A percentile compares a stretch with the other conserved stretches of the same genome.
These are phyloP conservation scores for Nibea coibor DNA, from an alignment of 2,113 vertebrate species.

Conservation along the genomic window DNA sequence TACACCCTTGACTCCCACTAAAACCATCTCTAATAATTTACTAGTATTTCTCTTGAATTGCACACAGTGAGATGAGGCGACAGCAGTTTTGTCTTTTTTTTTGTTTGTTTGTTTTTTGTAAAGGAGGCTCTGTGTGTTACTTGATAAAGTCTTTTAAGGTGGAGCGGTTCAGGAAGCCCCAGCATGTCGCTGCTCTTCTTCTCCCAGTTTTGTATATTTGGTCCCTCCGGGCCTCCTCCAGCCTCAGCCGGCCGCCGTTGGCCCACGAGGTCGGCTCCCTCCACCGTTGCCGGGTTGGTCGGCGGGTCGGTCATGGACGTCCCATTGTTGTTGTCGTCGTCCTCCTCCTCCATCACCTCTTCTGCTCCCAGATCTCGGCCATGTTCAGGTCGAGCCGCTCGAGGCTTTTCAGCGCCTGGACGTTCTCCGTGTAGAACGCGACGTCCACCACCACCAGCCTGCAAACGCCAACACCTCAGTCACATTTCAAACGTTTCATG, in stretches of 20 bases:
- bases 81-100: conserved; percentile 58
- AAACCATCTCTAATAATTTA: conserved; percentile 75
- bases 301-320: conserved; percentile 13
- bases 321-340: not conserved
- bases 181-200: not conserved
- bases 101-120: too few species aligned
- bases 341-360: conserved; percentile 89
- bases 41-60: conserved; percentile 79
- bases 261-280: not conserved
- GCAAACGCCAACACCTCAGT: conserved; percentile 2
- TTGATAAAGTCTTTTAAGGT: conserved; percentile 33
- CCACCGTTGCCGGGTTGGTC: not conserved
- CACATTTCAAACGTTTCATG: not conserved
- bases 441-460: conserved; percentile 97
- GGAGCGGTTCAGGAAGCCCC: conserved; percentile 43
- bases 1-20: conserved; percentile 67
- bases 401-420: conserved; percentile 93
- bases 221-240: conserved; percentile 51
- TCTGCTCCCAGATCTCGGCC: conserved; percentile 98
- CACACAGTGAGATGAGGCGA: conserved; percentile 81
- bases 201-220: conserved; percentile 46
- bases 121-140: conserved; percentile 80
- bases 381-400: conserved; percentile 94
- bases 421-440: conserved; percentile 97
- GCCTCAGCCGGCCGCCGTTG: not conserved